Percentiles rank a stretch among this genome's conserved stretches.
Evolutionary conservation across 2,888 invertebrate genomes (phyloP).

Genomic region (Rhimphoctona megacephalus): DNA sequence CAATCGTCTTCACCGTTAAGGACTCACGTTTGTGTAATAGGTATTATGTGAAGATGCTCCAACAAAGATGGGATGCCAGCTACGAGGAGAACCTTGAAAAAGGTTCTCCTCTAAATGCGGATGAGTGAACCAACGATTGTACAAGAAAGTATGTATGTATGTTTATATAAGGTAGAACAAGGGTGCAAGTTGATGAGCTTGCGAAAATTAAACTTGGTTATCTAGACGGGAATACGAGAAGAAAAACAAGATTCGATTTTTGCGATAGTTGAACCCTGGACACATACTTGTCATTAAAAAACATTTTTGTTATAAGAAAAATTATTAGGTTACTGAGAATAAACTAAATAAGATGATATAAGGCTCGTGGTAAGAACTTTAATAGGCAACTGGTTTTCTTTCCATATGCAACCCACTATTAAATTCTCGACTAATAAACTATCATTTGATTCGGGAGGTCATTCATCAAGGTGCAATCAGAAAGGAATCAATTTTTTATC

Average conservation of each 20-base stretch:
- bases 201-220: slow-evolving; percentile 66
- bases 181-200: slow-evolving; percentile 64
- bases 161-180: slow-evolving; percentile 24
- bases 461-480: not conserved
- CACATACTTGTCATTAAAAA: not conserved
- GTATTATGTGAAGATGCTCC: slow-evolving; percentile 53
- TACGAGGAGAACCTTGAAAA: slow-evolving; percentile 50
- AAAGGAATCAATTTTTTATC: not conserved
- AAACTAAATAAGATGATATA: not conserved
- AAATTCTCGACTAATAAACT: not conserved
- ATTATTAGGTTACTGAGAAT: not conserved
- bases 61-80: slow-evolving; percentile 15
- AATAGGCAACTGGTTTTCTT: too few species aligned
- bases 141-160: slow-evolving; percentile 12
- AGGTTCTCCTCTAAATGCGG: slow-evolving; percentile 55
- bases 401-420: not conserved
- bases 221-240: slow-evolving; percentile 5
- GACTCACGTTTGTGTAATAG: slow-evolving; percentile 48
- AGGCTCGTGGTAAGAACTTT: not conserved
- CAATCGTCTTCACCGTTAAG: slow-evolving; percentile 37
- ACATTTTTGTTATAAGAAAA: not conserved
- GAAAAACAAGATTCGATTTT: slow-evolving; percentile 1
- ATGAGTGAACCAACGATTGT: slow-evolving; percentile 42
- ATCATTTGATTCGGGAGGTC: not conserved
- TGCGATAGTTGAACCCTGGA: not conserved